Evolutionary conservation across 2,888 invertebrate species (phyloP), one percentile per base, ranked within the genome.

Genomic region (Tenthredo livida): DNA sequence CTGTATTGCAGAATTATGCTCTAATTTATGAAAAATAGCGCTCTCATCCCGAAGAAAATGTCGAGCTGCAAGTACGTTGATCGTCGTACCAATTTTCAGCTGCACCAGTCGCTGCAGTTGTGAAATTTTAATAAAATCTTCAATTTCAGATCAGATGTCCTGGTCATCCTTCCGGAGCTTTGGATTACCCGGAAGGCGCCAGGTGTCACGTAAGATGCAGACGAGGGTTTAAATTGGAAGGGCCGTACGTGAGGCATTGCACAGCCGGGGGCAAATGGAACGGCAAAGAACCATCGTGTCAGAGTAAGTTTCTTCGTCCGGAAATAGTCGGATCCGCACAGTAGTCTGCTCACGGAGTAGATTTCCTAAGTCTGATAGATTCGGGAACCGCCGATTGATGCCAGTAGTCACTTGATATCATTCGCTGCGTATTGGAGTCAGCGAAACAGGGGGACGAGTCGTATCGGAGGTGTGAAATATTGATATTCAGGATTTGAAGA

Each of bases 161-260:
- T 6, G 93, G 93, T 37, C 89, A 91, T 85, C 88, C 91, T 85
- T 91, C 91, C 67, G 90, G 90, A 25, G 90, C 90, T 29, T 43
- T 86, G 86, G 90, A 90, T 87, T 93, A 93, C 87, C 92, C 93
- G 6, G 86, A 88, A 67, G 94, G 94, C 25, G 93, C 94, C 17
- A 92, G 93, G 89, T 95, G 95, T 89, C 92, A 93, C 87, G 89
- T 94, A 86, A 93, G 94, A 91, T 95, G 95, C 89, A 93, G 94
- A 84, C 91, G 93, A 87, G 96, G 95, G 9, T 96, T 94, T 88
- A 94, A 93, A 88, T 90, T 96, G 33, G 92, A 94, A 77, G 96
- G 96, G 43, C 93, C 94, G 12, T 91, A 94, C 37, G 91, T 94
- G 40, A 93, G 94, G 83, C 93, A 92, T 86, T 96, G 96, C 88